Evolutionary conservation across 2,113 vertebrate species (phyloP), one percentile per base, ranked within the genome.

Genomic region (Sclerurus mexicanus): DNA sequence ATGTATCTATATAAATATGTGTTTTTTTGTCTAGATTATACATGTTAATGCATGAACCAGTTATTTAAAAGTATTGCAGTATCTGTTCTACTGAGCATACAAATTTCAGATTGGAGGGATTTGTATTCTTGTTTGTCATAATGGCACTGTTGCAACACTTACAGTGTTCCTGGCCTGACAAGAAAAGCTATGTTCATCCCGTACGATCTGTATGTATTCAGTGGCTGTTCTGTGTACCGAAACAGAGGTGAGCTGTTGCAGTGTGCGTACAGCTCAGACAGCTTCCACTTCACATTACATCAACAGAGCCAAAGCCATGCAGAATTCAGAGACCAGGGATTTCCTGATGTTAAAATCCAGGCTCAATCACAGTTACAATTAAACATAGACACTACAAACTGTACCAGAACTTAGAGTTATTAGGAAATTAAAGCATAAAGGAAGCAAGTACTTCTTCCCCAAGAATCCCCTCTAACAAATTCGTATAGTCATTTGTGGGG

Each of bases 31-130:
- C 96, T 98, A 97, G 96, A 90, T 95, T 95, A 96, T 98, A 98
- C 89, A 97, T 98, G 96, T 97, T 99, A 99, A 98, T 99, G 99
- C 99, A 99, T 99, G 99, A 98, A 97, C 93, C 97, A 97, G 94
- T 93, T 96, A 73, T 93, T 93, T 96, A 95, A 78, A 74, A 97
- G 40, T 88, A 87, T 90, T 89, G 71, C 62, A 96, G 46, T 94
- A 82, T 87, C 79, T 96, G 87, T 94, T 90, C 83, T 96, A 95
- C 95, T 90, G 39, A 96, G 85, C 88, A 72, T 71, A 90, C 72
- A 68, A 25, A 71, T 83, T 80, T 94, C 90, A 95, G 92, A 97
- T 85, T 19, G 14, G 84, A 97, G 96, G 97, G 96, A 62, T 93
- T 95, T 96, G 96, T 98, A 97, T 97, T 97, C 93, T 87, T 92